These are phyloP conservation scores for Tachina grossa DNA, from an alignment of 2,888 invertebrate genomes.

Conservation along the genomic window DNA sequence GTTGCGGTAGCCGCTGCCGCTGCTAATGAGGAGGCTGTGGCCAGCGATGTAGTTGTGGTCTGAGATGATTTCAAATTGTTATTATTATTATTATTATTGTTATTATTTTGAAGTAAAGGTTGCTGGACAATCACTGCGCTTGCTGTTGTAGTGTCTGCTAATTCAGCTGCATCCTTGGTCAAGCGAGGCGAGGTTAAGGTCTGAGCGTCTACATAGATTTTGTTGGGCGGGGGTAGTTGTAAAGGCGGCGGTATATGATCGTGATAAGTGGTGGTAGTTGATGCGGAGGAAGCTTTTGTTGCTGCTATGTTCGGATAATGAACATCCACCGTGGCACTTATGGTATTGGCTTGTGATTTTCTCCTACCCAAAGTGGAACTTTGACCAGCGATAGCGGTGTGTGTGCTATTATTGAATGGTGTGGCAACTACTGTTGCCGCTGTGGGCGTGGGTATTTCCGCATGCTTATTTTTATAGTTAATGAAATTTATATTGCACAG, in stretches of 20 bases:
- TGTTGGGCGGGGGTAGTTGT: constrained; percentile 73
- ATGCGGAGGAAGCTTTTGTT: constrained; percentile 31
- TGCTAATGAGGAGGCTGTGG: constrained; percentile 70
- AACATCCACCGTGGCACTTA: constrained; percentile 71
- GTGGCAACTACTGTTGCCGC: constrained; percentile 71
- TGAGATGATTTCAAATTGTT: constrained; percentile 69
- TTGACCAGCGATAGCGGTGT: constrained; percentile 60
- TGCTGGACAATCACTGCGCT: constrained; percentile 31
- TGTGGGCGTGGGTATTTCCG: constrained; percentile 76
- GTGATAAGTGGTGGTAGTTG: constrained; percentile 71
- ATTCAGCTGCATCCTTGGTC: constrained; percentile 72
- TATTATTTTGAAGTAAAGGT: constrained; percentile 41
- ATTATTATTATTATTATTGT: constrained; percentile 59
- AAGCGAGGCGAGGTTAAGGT: constrained; percentile 79
- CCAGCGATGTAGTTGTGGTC: constrained; percentile 67
- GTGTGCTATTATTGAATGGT: constrained; percentile 71
- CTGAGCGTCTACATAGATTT: constrained; percentile 79
- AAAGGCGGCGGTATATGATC: constrained; percentile 73
- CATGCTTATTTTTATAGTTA: constrained; percentile 91
- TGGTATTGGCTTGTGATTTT: constrained; percentile 69
- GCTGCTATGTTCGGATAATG: constrained; percentile 64
- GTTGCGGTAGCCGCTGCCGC: constrained; percentile 59
- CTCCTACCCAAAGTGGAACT: constrained; percentile 64
- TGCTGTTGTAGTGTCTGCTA: constrained; percentile 25
- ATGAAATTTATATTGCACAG: constrained; percentile 87